These are phyloP conservation scores for Pitta sordida DNA, from an alignment of 2,113 vertebrate genomes.

Conservation along the genomic window DNA sequence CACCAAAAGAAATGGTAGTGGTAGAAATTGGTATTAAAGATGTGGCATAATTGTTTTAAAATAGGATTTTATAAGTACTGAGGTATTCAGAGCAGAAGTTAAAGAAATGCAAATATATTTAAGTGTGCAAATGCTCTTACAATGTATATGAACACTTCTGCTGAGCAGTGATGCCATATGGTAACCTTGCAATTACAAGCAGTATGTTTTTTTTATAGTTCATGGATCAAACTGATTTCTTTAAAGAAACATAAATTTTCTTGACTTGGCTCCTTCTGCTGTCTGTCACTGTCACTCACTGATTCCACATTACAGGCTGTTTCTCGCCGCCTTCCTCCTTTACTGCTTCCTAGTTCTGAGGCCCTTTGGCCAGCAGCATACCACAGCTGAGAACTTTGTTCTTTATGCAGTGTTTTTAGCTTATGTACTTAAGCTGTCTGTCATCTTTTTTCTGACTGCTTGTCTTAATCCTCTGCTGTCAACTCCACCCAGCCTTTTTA, in stretches of 20 bases:
- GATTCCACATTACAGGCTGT: not conserved
- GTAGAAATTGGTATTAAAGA: not conserved
- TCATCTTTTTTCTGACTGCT: not conserved
- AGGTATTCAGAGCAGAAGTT: not conserved
- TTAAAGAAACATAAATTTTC: not conserved
- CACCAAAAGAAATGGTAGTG: not conserved
- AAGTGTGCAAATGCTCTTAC: not conserved
- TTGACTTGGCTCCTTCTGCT: not conserved
- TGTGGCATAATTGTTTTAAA: not conserved
- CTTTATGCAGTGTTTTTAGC: not conserved
- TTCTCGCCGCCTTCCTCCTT: not conserved
- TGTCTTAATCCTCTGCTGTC: not conserved
- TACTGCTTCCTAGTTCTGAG: not conserved
- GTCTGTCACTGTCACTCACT: not conserved
- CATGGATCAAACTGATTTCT: not conserved
- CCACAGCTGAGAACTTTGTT: not conserved
- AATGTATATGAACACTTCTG: not conserved
- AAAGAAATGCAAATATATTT: not conserved
- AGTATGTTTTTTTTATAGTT: not conserved
- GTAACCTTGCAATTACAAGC: not conserved
- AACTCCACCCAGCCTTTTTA: not conserved
- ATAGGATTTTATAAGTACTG: not conserved
- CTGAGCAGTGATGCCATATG: not conserved
- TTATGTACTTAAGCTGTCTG: not conserved
- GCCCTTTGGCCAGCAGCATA: not conserved